Evolutionary conservation across 2,888 invertebrate genomes (phyloP).

Genomic region (Zhuqinia jingwanae): DNA sequence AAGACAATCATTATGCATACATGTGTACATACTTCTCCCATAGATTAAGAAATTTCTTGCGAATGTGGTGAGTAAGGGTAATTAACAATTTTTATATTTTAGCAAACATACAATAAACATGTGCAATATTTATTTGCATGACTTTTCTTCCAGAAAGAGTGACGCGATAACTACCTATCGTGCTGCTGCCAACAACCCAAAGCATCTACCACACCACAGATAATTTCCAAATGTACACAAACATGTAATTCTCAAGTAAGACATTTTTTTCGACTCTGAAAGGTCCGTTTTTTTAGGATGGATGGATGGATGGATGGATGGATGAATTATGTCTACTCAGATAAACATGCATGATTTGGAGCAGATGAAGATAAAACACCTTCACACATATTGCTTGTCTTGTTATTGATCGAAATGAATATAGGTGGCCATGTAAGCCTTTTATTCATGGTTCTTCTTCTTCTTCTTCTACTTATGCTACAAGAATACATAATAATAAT

Average conservation of each 20-base stretch:
- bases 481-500: constrained; percentile 40
- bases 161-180: constrained; percentile 40
- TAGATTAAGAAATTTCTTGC: constrained; percentile 63
- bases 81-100: constrained; percentile 60
- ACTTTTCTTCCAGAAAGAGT: constrained; percentile 59
- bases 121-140: constrained; percentile 66
- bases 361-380: constrained; percentile 59
- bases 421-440: constrained; percentile 46
- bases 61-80: constrained; percentile 65
- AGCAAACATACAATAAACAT: constrained; percentile 52
- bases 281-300: constrained; percentile 22
- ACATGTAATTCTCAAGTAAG: constrained; percentile 46
- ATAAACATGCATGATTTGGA: constrained; percentile 55
- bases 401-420: constrained; percentile 48
- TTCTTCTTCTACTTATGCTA: constrained; percentile 18
- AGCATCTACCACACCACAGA: neutral
- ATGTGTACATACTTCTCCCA: constrained; percentile 55
- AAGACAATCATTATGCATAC: constrained; percentile 14
- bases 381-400: constrained; percentile 61
- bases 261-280: constrained; percentile 46
- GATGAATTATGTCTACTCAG: constrained; percentile 21
- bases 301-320: constrained; percentile 10
- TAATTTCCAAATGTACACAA: constrained; percentile 45
- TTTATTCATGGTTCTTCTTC: neutral
- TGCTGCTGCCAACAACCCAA: neutral